These are phyloP conservation scores for Macrotis lagotis DNA, from an alignment of 2,113 vertebrate genomes.

Conservation along the genomic window DNA sequence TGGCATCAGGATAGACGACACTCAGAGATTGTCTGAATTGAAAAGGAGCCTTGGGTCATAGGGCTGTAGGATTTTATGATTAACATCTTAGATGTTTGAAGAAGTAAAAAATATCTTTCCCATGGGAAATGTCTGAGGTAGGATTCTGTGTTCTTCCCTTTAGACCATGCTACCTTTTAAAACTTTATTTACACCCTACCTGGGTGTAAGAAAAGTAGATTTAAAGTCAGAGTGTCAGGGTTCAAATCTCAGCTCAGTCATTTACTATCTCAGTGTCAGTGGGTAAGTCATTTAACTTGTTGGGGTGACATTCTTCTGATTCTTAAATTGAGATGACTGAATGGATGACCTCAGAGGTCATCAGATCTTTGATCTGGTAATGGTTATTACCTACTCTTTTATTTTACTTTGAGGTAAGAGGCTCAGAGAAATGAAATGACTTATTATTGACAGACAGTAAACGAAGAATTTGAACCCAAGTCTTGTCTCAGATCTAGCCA, in stretches of 20 bases:
- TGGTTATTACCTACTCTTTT: background rate
- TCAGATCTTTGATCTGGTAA: background rate
- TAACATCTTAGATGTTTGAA: background rate
- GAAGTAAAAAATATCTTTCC: background rate
- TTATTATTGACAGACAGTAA: background rate
- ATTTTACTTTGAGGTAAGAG: background rate
- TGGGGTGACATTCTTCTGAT: background rate
- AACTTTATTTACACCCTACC: background rate
- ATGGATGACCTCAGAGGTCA: background rate
- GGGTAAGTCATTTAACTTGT: background rate
- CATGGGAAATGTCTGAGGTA: background rate
- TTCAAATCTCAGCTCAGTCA: background rate
- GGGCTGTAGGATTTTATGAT: background rate
- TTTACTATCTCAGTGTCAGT: too few relatives aligned
- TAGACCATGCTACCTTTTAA: background rate
- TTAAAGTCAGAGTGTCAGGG: background rate
- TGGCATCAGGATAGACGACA: background rate
- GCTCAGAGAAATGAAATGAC: background rate
- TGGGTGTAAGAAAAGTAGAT: background rate
- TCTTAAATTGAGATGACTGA: background rate
- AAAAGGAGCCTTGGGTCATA: background rate
- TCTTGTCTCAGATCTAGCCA: background rate
- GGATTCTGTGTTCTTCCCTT: background rate
- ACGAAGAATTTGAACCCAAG: background rate
- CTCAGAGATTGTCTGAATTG: background rate